Base-by-base conservation (phyloP, 2,888 invertebrate species). In the Kryphioiulus occultus region DNA sequence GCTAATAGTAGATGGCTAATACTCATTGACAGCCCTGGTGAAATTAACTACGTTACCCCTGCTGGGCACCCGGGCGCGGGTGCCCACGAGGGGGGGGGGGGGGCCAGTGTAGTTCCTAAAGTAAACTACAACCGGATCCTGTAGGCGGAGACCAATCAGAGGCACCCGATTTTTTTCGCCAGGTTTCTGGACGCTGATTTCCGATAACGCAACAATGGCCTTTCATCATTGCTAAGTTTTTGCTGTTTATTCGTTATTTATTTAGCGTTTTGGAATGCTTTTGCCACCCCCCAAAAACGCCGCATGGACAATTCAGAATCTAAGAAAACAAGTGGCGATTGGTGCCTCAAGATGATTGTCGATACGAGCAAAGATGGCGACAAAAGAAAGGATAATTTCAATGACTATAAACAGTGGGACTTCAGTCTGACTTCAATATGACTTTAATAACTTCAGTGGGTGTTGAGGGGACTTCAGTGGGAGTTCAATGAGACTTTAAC, bases 1-100 rank as follows among this genome's bases (percentile, higher is more conserved):
- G 83, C 83, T 83, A 83, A 83, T 83, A 83, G 83, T 83, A 83
- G 83, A 83, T 83, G 83, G 83, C 39, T 83, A 83, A 83, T 83
- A 32, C 35, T 83, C 83, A 83, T 83, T 83, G 83, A 83, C 83
- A 83, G 83, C 83, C 59, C 30, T 83, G 32, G 32, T 83, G 83
- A 83, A 83, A 83, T 83, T 35, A 83, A 32, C 39, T 35, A 35
- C 39, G 32, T 39, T 35, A 39, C 83, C 32, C 83, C 83, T n/a
- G 83, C 83, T 83, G 32, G 32, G 30, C 30, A 35, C 83, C 39
- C 83, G 59, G 59, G n/a, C n/a, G 59, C n/a, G 47, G 47, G 47
- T 47, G 47, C 47, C 47, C 17, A 17, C 47, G 47, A 47, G 10
- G 42, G 10, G n/a, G n/a, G n/a, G n/a, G 47, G 47, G 59, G 59